Conservation (phyloP, 1,140 invertebrate genomes). For the Akabosia matsudoensis region DNA sequence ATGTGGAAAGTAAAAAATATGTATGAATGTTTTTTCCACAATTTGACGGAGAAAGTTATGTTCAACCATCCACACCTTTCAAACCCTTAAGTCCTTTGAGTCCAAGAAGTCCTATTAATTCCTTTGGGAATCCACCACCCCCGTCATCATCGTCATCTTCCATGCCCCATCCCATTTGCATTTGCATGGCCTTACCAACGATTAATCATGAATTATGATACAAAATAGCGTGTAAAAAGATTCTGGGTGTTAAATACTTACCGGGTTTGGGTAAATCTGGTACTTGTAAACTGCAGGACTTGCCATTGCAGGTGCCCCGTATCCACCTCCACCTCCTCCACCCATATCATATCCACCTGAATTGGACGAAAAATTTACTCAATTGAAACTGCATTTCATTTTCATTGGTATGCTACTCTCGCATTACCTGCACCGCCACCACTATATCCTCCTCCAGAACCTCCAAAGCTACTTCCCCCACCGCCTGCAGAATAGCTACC, state of each 20-base stretch:
- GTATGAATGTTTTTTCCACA: background rate
- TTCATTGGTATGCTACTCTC: too few relatives aligned
- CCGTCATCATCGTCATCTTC: conserved; percentile 14
- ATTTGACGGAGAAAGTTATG: conserved; percentile 1
- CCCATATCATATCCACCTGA: conserved; percentile 8
- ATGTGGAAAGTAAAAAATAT: conserved; percentile 6
- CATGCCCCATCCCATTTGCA: conserved; percentile 10
- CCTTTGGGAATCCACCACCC: conserved; percentile 24
- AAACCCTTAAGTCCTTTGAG: conserved; percentile 39
- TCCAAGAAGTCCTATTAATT: conserved; percentile 32
- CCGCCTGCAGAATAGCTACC: background rate
- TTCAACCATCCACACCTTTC: conserved; percentile 20
- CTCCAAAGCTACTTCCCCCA: background rate
- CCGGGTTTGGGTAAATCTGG: conserved; percentile 28
- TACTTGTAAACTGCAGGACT: conserved; percentile 27
- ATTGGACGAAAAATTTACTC: too few relatives aligned
- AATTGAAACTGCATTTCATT: too few relatives aligned
- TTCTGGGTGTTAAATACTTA: background rate
- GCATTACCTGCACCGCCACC: background rate
- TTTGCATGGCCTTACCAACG: conserved; percentile 7
- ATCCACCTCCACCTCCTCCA: conserved; percentile 1
- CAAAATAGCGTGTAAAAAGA: background rate
- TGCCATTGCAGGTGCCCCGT: background rate
- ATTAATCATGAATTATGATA: conserved; percentile 1
- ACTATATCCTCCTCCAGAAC: conserved; percentile 20